A percentile compares a stretch with the other conserved stretches of the same genome.
These are phyloP conservation scores for Aegypius monachus DNA, from an alignment of 2,113 vertebrate genomes.

Conservation along the genomic window DNA sequence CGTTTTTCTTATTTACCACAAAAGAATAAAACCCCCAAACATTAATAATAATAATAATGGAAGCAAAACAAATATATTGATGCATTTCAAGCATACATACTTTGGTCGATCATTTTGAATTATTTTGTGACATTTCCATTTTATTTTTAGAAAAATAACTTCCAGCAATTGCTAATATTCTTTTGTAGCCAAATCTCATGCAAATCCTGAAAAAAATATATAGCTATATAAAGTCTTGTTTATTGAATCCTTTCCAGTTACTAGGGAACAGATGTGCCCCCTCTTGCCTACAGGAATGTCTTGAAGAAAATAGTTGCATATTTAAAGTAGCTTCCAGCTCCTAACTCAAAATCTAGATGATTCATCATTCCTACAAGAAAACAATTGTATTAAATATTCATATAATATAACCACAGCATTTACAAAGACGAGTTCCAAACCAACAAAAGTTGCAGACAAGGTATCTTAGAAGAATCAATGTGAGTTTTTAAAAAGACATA, in stretches of 20 bases:
- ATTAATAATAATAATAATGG: background rate
- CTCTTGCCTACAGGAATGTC: background rate
- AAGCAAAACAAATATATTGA: background rate
- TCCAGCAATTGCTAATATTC: background rate
- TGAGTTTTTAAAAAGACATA: background rate
- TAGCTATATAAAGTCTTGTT: background rate
- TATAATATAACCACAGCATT: background rate
- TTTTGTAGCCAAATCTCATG: background rate
- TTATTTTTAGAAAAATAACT: background rate
- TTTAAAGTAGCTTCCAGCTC: background rate
- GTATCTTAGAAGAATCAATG: background rate
- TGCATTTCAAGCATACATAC: background rate
- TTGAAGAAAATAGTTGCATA: background rate
- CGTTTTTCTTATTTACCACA: background rate
- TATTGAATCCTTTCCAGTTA: background rate
- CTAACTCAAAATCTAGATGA: background rate
- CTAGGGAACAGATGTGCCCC: background rate
- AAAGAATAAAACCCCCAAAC: background rate
- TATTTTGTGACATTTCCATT: background rate
- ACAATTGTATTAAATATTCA: background rate
- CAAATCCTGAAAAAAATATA: background rate
- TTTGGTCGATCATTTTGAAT: background rate
- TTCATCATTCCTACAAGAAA: background rate
- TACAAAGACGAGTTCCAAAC: background rate
- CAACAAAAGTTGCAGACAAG: background rate